Evolutionary conservation across 2,888 invertebrate genomes (phyloP), one percentile per base, ranked within the genome.

Genomic region (Eupithecia inturbata): DNA sequence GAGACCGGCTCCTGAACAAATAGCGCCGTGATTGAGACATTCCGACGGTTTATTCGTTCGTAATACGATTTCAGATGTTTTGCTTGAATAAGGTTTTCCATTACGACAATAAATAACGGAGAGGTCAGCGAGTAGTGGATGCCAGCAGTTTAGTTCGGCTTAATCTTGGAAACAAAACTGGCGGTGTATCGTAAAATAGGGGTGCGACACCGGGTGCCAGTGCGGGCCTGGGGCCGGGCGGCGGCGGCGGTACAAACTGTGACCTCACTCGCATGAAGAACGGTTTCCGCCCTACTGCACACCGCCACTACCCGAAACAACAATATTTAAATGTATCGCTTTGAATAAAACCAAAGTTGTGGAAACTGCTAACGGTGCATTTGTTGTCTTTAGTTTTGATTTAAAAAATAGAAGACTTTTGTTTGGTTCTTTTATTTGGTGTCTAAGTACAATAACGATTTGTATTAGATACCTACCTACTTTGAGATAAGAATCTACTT

Each of bases 1-100:
- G 92, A 93, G 93, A 92, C 93, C 89, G 83, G 88, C 87, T 88
- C 86, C 88, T 85, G 89, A 90, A 91, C 90, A 92, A 92, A 93
- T 92, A 92, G 90, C 87, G 85, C 88, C 85, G 90, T 92, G 92
- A 93, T 93, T 91, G 92, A 91, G 91, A 89, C 85, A 84, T 87
- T 87, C 89, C 86, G 82, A 81, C 79, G 87, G 86, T 88, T 89
- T 89, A 89, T 91, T 91, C 88, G 87, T 88, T 84, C 84, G 85
- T 87, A 87, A 86, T 84, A 83, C 85, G 85, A 82, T 86, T 87
- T 84, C 85, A 83, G 85, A 85, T 89, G 87, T 89, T 87, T 89
- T 89, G 85, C 85, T 87, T 85, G 85, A 87, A 86, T 84, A 87
- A 81, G 83, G 82, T 83, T 84, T 83, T 78, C 81, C 78, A 75